phyloP scores from a whole-genome alignment of 2,797 vertebrate genomes.

The Sebastes nivosus region DNA sequence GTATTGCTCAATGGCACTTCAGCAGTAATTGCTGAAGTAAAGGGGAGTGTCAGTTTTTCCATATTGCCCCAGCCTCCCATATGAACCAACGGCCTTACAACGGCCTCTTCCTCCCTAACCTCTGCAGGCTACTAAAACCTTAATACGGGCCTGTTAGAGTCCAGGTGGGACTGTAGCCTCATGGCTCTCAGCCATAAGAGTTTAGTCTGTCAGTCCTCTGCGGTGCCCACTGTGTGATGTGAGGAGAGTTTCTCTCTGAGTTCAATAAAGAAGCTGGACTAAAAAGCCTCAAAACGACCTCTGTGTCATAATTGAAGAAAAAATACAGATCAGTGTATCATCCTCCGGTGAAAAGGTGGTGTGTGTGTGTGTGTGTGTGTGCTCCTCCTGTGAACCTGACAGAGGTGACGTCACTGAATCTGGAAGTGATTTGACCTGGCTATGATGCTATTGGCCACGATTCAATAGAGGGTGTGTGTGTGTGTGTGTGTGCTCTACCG shows the following conservation, averaged over 20 bases:
- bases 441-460: conserved; percentile 87
- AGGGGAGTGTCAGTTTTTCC: neutral
- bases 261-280: conserved; percentile 15
- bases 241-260: conserved; percentile 12
- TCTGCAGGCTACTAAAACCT: conserved; percentile 14
- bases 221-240: conserved; percentile 13
- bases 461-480: conserved; percentile 79
- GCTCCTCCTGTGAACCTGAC: conserved; percentile 81
- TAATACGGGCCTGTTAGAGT: conserved; percentile 14
- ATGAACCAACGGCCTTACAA: neutral
- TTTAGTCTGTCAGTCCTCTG: conserved; percentile 35
- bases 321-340: conserved; percentile 31
- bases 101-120: neutral
- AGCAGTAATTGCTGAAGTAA: conserved; percentile 2
- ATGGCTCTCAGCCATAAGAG: conserved; percentile 22
- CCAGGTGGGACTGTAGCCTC: conserved; percentile 12
- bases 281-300: conserved; percentile 34
- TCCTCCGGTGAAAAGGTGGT: conserved; percentile 41
- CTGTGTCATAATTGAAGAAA: conserved; percentile 33
- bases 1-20: neutral
- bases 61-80: neutral
- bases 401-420: conserved; percentile 85
- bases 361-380: conserved; percentile 33
- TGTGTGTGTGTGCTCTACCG: conserved; percentile 20
- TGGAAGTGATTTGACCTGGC: conserved; percentile 91